Base-by-base conservation (phyloP, 2,888 invertebrate species). In the Heliconius charithonia region DNA sequence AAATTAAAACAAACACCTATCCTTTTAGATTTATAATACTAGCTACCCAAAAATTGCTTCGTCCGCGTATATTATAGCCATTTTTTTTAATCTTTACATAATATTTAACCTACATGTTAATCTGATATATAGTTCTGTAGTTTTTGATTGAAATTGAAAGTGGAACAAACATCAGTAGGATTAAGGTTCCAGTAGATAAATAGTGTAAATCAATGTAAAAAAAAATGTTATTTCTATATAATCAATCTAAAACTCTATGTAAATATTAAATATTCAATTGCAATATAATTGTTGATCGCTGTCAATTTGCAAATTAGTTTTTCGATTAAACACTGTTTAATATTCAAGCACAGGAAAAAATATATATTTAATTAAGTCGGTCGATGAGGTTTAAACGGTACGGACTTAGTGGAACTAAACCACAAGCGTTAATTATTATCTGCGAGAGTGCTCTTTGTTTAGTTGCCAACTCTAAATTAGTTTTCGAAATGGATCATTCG, bases 391-490 rank as follows among this genome's bases (percentile, higher is more conserved):
- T 91, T 89, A 91, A 90, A 91, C 91, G 90, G 91, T 90, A 89
- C 92, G 89, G 91, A 91, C 93, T 92, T 92, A 94, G 94, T 93
- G 91, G 92, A 93, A 93, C 92, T 93, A 91, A 91, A 94, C 94
- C 95, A 91, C 95, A 92, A 93, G 93, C 95, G 93, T 95, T 95
- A 95, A 95, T 95, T 95, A 95, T 95, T 94, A 95, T 95, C 94
- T 94, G 93, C 89, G 92, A 93, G 91, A 94, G 94, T 94, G 93
- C 94, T 94, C 95, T 93, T 95, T 95, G 95, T 95, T 95, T 94
- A 95, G 95, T 95, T 95, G 94, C 94, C 93, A 95, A 95, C 95
- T 95, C 95, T 94, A 95, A 95, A 95, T 95, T 95, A 95, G 95
- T 95, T 95, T 95, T 95, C 94, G 95, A 94, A 95, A 95, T 95